These are phyloP conservation scores for Conger conger DNA, from an alignment of 2,113 vertebrate genomes.

Conservation along the genomic window DNA sequence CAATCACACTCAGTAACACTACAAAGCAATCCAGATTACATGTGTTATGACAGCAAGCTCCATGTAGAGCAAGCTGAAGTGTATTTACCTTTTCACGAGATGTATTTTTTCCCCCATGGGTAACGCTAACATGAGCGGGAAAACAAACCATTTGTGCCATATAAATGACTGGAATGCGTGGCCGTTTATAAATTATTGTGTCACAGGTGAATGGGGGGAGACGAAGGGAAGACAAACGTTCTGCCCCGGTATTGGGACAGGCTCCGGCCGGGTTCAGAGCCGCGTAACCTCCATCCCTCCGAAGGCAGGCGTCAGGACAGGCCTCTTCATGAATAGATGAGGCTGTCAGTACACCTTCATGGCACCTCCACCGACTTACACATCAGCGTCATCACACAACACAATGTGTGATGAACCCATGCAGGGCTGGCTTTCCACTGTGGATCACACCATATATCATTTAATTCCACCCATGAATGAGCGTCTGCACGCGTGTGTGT, in stretches of 20 bases:
- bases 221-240: conserved; percentile 35
- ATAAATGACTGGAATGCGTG: conserved; percentile 54
- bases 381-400: background rate
- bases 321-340: background rate
- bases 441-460: background rate
- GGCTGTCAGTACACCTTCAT: background rate
- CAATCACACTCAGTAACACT: background rate
- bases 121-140: conserved; percentile 56
- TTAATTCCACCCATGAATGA: background rate
- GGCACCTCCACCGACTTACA: background rate
- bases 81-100: conserved; percentile 56
- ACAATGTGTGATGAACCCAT: background rate
- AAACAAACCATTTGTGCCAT: conserved; percentile 59
- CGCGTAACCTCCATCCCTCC: background rate
- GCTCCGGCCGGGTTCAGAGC: background rate
- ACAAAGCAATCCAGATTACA: conserved; percentile 39
- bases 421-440: background rate
- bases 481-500: background rate
- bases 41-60: conserved; percentile 39
- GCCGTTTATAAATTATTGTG: conserved; percentile 52
- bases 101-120: conserved; percentile 55
- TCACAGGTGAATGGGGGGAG: conserved; percentile 40
- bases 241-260: background rate
- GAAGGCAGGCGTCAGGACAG: background rate
- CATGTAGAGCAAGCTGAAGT: conserved; percentile 44